Base-by-base conservation (phyloP, 2,797 vertebrate genomes). In the Acrossocheilus wenchowensis region DNA sequence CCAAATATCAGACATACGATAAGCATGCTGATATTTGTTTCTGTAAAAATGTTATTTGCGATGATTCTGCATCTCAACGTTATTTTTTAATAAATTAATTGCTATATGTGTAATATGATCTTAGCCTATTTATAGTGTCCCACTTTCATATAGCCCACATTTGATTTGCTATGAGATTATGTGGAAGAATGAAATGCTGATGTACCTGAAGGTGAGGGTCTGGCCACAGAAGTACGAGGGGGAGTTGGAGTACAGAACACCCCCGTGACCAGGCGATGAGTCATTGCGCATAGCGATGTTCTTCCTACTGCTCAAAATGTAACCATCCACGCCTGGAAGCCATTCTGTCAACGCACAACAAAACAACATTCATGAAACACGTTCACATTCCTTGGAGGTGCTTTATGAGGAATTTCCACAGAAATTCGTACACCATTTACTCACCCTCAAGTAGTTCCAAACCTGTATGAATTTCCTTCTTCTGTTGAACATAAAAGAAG, bases 231-330 rank as follows among this genome's bases (percentile, higher is more conserved):
- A 97, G 71, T 98, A 99, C 0, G 97, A 98, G 52, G 98, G 95
- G 6, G 96, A 95, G 41, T 95, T 97, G 90, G 97, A 99, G 94
- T 99, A 99, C 86, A 99, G 97, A 52, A 98, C 95, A 0, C 94
- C 94, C 0, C 93, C 96, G 0, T 94, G 96, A 21, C 94, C 94
- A 0, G 94, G 93, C 0, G 95, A 93, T n/a, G 95, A 95, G 88
- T 99, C 97, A 0, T 95, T 99, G 10, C 98, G 95, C 86, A 99
- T 96, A 0, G 97, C 97, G 5, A 99, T 99, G 93, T 99, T 99
- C 74, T 94, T 97, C 88, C 98, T 95, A 89, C 98, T 99, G 96
- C 98, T 99, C 92, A 99, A 90, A 91, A 98, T 97, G 95, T 97
- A 99, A 8, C 98, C 97, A 21, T 99, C 98, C 21, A 96, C 95